Evolutionary conservation across 2,888 invertebrate genomes (phyloP).

Genomic region (Leucophenga montana): DNA sequence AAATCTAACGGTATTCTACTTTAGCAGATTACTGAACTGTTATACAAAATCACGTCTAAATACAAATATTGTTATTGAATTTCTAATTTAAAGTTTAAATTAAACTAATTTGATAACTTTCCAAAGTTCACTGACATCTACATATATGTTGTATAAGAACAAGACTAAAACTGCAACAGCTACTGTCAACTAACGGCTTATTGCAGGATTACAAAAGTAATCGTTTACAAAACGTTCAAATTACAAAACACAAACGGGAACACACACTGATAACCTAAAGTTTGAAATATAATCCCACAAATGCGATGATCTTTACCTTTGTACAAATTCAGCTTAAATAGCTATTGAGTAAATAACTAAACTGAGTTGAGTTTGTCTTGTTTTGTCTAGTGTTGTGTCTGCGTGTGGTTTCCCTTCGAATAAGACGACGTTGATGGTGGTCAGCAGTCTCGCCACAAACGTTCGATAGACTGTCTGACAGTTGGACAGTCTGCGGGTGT

Average conservation of each 20-base stretch:
- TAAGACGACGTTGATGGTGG: constrained; percentile 11
- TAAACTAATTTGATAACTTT: neutral
- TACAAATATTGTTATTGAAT: no score
- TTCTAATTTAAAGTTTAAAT: no score
- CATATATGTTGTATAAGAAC: no score
- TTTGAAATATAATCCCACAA: neutral
- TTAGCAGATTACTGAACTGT: no score
- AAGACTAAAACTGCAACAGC: neutral
- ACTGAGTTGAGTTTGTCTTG: neutral
- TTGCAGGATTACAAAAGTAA: no score
- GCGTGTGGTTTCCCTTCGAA: neutral
- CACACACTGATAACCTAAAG: constrained; percentile 7
- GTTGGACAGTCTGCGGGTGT: constrained; percentile 52
- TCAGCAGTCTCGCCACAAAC: neutral
- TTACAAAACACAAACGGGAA: constrained; percentile 37
- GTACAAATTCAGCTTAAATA: neutral
- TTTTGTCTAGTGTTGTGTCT: neutral
- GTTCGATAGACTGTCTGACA: neutral
- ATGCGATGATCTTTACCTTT: neutral
- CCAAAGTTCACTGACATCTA: constrained; percentile 13
- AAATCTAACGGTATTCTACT: no score
- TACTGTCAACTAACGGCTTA: neutral
- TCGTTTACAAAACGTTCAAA: constrained; percentile 36
- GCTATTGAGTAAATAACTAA: neutral
- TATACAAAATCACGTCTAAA: no score